Evolutionary conservation across 1,140 invertebrate genomes (phyloP).

Genomic region (Manduca sexta): DNA sequence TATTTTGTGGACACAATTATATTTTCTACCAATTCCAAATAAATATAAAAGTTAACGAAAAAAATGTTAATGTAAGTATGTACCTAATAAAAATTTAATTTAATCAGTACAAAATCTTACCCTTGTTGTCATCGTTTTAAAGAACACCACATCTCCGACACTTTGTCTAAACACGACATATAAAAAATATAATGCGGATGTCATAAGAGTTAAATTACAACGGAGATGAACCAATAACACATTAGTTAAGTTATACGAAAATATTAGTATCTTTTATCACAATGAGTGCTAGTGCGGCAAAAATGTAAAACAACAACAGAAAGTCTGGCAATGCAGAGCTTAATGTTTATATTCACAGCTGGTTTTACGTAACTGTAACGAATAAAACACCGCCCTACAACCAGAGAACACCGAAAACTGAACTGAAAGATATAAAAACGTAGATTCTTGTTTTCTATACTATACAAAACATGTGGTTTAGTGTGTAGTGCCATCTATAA

Average conservation of each 20-base stretch:
- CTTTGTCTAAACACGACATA: constrained; percentile 52
- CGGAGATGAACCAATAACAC: constrained; percentile 1
- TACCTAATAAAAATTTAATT: no score
- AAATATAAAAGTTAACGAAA: no score
- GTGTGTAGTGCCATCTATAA: constrained; percentile 3
- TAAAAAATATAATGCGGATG: constrained; percentile 13
- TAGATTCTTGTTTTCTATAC: neutral
- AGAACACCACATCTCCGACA: constrained; percentile 55
- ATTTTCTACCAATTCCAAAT: no score
- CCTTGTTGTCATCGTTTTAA: constrained; percentile 59
- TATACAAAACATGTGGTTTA: neutral
- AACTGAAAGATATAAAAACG: constrained; percentile 35
- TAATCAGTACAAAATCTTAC: constrained; percentile 32
- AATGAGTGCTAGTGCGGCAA: neutral
- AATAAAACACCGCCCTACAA: constrained; percentile 55
- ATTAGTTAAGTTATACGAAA: neutral
- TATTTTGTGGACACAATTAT: no score
- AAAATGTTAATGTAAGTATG: no score
- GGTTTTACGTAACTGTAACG: constrained; percentile 60
- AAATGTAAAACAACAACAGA: no score
- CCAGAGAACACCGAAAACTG: constrained; percentile 55
- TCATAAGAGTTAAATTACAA: constrained; percentile 44
- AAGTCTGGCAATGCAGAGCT: neutral
- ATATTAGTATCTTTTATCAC: neutral
- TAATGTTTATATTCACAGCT: constrained; percentile 54